Percentiles rank a stretch among this genome's conserved stretches.
These are phyloP conservation scores for Macquaria australasica DNA, from an alignment of 2,113 vertebrate genomes.

Conservation along the genomic window DNA sequence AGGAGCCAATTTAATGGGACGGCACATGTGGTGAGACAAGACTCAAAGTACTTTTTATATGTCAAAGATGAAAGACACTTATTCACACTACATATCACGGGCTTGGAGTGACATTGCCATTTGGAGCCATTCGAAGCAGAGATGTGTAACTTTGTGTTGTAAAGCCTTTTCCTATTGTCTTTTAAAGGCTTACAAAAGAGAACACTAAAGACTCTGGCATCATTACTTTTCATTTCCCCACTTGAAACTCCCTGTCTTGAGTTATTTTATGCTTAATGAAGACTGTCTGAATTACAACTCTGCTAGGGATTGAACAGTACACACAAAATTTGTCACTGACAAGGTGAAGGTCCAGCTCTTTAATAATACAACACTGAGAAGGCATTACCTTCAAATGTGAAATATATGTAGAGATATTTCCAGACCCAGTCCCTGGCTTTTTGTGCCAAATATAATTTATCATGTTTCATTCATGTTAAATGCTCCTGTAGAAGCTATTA, in stretches of 20 bases:
- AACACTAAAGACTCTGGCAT: slow-evolving; percentile 25
- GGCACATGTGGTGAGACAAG: slow-evolving; percentile 39
- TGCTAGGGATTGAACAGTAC: slow-evolving; percentile 30
- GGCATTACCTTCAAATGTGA: slow-evolving; percentile 51
- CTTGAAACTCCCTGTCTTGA: slow-evolving; percentile 3
- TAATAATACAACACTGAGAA: slow-evolving; percentile 48
- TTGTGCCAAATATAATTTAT: slow-evolving; percentile 72
- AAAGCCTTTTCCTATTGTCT: slow-evolving; percentile 44
- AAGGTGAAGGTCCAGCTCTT: slow-evolving; percentile 39
- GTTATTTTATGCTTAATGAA: slow-evolving; percentile 34
- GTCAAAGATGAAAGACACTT: slow-evolving; percentile 62
- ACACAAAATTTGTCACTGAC: background rate
- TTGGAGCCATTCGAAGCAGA: slow-evolving; percentile 45
- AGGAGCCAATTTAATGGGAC: slow-evolving; percentile 60
- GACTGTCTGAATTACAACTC: slow-evolving; percentile 2
- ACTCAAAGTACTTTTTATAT: slow-evolving; percentile 52
- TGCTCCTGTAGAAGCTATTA: slow-evolving; percentile 53
- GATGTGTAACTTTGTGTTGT: slow-evolving; percentile 41
- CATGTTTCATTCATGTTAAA: slow-evolving; percentile 70
- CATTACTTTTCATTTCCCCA: slow-evolving; percentile 6
- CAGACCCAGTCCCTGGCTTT: slow-evolving; percentile 33
- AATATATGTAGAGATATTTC: slow-evolving; percentile 60
- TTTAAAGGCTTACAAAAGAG: slow-evolving; percentile 37
- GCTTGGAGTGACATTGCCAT: slow-evolving; percentile 53
- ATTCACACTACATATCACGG: slow-evolving; percentile 62